Base-by-base conservation (phyloP, 2,888 invertebrate species). In the Pemphredon lugubris region DNA sequence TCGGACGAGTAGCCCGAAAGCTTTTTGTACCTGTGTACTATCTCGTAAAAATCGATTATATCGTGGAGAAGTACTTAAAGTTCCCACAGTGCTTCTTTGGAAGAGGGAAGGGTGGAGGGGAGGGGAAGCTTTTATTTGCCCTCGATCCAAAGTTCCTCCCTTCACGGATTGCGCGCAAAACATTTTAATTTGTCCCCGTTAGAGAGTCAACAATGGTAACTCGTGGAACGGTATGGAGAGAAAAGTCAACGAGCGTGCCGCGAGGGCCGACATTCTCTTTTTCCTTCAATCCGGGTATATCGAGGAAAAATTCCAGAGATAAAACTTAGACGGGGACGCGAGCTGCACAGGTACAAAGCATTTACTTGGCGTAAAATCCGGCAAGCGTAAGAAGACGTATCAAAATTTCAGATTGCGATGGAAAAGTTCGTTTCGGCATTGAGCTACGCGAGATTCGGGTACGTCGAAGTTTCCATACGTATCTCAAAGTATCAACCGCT, bases 331-430 rank as follows among this genome's bases (percentile, higher is more conserved):
- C 20, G 32, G 60, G 9, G 21, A 55, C 26, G 34, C 30, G 40
- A 47, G 61, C 69, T 60, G 51, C 26, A 26, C 23, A 23, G 14
- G 40, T 7, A 7, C 55, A 44, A 50, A 51, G 57, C 59, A 60
- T 60, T 61, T 55, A 68, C n/a, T n/a, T n/a, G n/a, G n/a, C 30
- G 54, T 39, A 30, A 40, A 57, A 47, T 9, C 39, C 14, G 16
- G 2, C 2, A n/a, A 9, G 18, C 34, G 26, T 30, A 26, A 48
- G 16, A 4, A n/a, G n/a, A 21, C 20, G 13, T 39, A 55, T 68
- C 42, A 71, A 61, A 68, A 51, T 60, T 71, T 51, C 16, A 68
- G 23, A 16, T 18, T n/a, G 26, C 32, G 13, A 21, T 23, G 20
- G 23, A 48, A 59, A 55, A 55, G 37, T 20, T 47, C 9, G 6